Conservation (phyloP, 2,113 vertebrate genomes). For the Brienomyrus longianalis region DNA sequence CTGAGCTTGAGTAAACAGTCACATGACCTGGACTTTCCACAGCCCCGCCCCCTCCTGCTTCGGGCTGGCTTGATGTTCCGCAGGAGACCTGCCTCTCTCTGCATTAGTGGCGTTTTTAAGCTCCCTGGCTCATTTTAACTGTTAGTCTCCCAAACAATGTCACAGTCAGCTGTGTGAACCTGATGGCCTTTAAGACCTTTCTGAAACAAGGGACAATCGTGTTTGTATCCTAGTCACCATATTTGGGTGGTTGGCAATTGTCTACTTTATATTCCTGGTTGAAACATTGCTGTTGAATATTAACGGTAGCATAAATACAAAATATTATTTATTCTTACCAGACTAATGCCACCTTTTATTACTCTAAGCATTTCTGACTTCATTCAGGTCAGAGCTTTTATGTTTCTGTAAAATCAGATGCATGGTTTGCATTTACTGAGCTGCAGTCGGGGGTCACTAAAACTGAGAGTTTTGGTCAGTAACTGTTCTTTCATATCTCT, state of each 20-base stretch:
- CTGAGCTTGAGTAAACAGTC: slow-evolving; percentile 41
- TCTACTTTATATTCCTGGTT: not conserved
- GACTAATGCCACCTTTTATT: not conserved
- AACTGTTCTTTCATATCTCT: not conserved
- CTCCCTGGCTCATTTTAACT: slow-evolving; percentile 23
- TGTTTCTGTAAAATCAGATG: not conserved
- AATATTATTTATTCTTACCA: not conserved
- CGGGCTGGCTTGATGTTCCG: not conserved
- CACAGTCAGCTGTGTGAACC: slow-evolving; percentile 3
- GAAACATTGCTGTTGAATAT: not conserved
- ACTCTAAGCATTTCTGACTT: not conserved
- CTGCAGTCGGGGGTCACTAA: not conserved
- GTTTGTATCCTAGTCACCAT: not conserved
- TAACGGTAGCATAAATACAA: not conserved
- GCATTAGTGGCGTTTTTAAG: slow-evolving; percentile 34
- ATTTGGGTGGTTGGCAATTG: not conserved
- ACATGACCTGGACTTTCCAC: slow-evolving; percentile 47
- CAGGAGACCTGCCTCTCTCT: slow-evolving; percentile 8
- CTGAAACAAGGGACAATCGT: not conserved
- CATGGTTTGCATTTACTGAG: not conserved
- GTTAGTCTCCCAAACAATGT: slow-evolving; percentile 16
- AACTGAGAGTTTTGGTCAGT: not conserved
- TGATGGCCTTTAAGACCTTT: not conserved
- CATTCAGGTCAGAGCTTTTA: not conserved
- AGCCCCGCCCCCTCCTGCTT: slow-evolving; percentile 28